Percentiles rank a stretch among this genome's conserved stretches.
phyloP scores from a whole-genome alignment of 2,888 invertebrate species.

The Meliscaeva auricollis region DNA sequence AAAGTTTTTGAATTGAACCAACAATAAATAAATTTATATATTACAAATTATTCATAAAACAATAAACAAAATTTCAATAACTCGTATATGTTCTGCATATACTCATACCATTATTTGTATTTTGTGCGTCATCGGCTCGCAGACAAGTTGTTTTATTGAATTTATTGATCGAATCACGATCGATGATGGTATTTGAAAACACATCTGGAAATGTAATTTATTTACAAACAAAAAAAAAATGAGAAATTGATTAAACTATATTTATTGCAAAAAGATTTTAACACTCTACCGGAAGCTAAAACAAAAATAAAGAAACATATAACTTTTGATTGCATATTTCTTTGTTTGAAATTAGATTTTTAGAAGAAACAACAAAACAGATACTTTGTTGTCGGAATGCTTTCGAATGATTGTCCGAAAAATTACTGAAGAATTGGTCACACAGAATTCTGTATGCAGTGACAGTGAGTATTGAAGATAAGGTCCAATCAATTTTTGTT shows the following conservation, averaged over 20 bases:
- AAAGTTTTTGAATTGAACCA: conserved; percentile 4
- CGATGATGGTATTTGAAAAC: conserved; percentile 21
- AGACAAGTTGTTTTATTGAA: conserved; percentile 57
- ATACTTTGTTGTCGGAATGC: background rate
- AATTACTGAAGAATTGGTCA: conserved; percentile 25
- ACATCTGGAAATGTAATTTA: conserved; percentile 63
- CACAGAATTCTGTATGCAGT: background rate
- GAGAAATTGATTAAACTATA: background rate
- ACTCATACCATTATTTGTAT: conserved; percentile 40
- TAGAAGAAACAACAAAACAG: background rate
- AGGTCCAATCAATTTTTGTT: conserved; percentile 24
- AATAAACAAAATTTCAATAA: background rate
- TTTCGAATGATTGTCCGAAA: conserved; percentile 1
- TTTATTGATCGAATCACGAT: conserved; percentile 48
- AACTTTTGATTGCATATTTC: conserved; percentile 35
- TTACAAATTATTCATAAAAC: conserved; percentile 33
- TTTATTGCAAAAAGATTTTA: conserved; percentile 14
- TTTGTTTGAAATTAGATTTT: background rate
- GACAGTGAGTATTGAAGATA: conserved; percentile 33
- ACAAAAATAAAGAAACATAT: conserved; percentile 8
- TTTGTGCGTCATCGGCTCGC: conserved; percentile 47
- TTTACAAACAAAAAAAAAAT: conserved; percentile 35
- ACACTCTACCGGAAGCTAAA: conserved; percentile 48
- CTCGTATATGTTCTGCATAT: background rate
- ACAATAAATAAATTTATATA: conserved; percentile 24